A percentile compares a stretch with the other conserved stretches of the same genome.
These are phyloP conservation scores for Pangasianodon gigas DNA, from an alignment of 2,113 vertebrate genomes.

Conservation along the genomic window DNA sequence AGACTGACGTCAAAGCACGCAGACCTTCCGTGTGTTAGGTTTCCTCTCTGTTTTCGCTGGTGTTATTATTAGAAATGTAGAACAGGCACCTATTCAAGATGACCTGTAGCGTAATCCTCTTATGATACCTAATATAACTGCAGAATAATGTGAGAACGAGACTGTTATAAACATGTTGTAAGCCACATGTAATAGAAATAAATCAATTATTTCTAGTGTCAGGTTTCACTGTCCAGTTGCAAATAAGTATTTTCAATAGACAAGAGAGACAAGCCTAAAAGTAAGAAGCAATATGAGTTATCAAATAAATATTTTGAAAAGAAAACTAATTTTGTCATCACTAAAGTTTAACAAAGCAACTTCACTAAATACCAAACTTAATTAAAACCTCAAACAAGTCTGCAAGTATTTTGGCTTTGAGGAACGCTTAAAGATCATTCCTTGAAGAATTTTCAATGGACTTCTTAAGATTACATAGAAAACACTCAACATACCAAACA, in stretches of 20 bases:
- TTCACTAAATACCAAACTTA: neutral
- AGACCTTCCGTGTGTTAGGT: constrained; percentile 34
- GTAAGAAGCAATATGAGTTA: neutral
- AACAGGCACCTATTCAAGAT: constrained; percentile 21
- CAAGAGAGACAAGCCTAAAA: neutral
- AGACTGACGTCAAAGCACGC: constrained; percentile 34
- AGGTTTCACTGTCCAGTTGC: neutral
- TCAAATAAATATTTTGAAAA: neutral
- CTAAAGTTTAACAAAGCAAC: neutral
- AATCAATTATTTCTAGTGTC: neutral
- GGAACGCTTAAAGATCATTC: neutral
- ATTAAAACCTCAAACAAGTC: neutral
- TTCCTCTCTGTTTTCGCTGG: constrained; percentile 17
- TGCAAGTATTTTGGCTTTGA: neutral
- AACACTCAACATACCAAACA: neutral
- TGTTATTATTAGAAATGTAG: constrained; percentile 25
- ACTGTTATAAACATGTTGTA: neutral
- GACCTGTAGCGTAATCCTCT: constrained; percentile 17
- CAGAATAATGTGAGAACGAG: neutral
- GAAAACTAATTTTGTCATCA: neutral
- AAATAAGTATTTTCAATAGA: neutral
- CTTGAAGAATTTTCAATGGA: neutral
- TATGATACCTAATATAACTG: constrained; percentile 11
- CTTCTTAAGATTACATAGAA: neutral
- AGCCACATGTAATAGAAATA: neutral